A percentile compares a stretch with the other conserved stretches of the same genome.
Conservation (phyloP, 1,140 invertebrate genomes). For the Zophobas morio region DNA sequence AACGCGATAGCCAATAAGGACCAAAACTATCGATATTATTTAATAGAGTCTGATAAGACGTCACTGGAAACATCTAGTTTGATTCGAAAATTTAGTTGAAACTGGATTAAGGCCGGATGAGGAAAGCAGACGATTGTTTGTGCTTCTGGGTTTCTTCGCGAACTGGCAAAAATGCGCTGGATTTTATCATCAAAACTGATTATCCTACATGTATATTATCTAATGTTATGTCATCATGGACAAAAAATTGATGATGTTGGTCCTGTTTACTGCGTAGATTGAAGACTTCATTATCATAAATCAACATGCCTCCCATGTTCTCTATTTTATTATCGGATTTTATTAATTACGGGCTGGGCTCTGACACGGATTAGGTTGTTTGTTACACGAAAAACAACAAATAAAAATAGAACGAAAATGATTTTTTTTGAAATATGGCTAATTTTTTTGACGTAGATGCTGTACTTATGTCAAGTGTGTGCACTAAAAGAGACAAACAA, state of each 20-base stretch:
- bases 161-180: too few relatives aligned
- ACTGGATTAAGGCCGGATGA: slow-evolving; percentile 19
- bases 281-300: slow-evolving; percentile 1
- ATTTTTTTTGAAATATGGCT: too few relatives aligned
- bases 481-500: too few relatives aligned
- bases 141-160: neutral
- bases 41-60: slow-evolving; percentile 3
- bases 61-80: slow-evolving; percentile 22
- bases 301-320: neutral
- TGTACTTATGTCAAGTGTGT: too few relatives aligned
- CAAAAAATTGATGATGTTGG: neutral
- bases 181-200: neutral
- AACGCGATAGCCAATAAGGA: neutral
- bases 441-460: too few relatives aligned
- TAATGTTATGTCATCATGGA: neutral
- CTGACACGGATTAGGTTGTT: too few relatives aligned
- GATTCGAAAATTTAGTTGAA: neutral
- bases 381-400: too few relatives aligned
- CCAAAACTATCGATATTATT: slow-evolving; percentile 12
- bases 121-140: neutral
- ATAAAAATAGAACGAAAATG: too few relatives aligned
- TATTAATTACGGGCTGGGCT: neutral
- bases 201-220: neutral
- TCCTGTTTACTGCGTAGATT: neutral
- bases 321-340: neutral